Evolutionary conservation across 2,888 invertebrate species (phyloP).

Genomic region (Pachycephus smyrnensis): DNA sequence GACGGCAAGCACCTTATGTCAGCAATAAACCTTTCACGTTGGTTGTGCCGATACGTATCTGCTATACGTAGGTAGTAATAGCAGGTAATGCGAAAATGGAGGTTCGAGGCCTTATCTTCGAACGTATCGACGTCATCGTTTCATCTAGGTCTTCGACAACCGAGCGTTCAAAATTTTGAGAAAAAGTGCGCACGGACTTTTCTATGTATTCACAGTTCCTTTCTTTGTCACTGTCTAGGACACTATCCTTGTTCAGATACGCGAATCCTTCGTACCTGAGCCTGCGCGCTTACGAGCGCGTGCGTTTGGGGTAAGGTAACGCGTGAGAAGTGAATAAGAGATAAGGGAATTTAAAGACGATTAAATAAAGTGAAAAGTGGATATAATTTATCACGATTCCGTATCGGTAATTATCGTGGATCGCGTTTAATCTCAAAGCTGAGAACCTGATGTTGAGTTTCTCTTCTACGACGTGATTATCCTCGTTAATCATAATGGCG

Average conservation of each 20-base stretch:
- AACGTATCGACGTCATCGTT: not conserved
- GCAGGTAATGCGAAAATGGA: not conserved
- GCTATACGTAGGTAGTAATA: not conserved
- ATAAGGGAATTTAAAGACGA: not conserved
- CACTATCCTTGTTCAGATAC: not conserved
- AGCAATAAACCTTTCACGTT: not conserved
- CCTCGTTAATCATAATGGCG: not conserved
- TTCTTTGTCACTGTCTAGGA: not conserved
- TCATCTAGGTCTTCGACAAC: not conserved
- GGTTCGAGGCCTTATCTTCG: not conserved
- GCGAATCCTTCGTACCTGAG: not conserved
- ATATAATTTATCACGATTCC: not conserved
- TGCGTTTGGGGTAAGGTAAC: not conserved
- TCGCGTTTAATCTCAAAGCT: not conserved
- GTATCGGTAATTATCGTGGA: not conserved
- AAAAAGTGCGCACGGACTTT: not conserved
- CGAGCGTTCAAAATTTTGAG: not conserved
- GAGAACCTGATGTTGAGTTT: not conserved
- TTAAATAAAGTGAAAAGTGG: not conserved
- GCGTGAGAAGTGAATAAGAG: not conserved
- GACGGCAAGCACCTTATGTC: not conserved
- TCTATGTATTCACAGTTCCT: not conserved
- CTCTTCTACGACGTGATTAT: not conserved
- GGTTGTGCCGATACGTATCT: not conserved
- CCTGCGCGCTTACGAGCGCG: not conserved